Evolutionary conservation across 1,140 invertebrate species (phyloP).

Genomic region (Drosophila nebulosa): DNA sequence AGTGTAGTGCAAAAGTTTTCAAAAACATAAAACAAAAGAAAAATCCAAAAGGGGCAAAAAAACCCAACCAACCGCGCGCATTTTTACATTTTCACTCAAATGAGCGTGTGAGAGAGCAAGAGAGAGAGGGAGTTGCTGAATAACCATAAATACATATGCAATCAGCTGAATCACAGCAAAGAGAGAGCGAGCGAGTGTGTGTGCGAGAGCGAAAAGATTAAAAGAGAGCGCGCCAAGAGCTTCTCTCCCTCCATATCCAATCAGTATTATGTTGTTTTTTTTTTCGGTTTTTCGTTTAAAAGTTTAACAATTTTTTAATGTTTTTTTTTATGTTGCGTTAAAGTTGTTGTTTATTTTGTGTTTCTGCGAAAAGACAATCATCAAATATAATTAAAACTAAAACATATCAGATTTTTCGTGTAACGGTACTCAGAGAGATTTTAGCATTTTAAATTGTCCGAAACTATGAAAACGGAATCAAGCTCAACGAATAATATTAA

Average conservation of each 20-base stretch:
- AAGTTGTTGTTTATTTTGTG: not conserved
- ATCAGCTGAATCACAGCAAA: constrained; percentile 25
- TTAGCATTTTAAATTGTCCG: too few species aligned
- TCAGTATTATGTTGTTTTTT: constrained; percentile 42
- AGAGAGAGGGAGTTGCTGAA: constrained; percentile 38
- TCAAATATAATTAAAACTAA: not conserved
- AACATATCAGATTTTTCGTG: constrained; percentile 3
- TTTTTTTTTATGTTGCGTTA: not conserved
- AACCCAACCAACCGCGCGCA: constrained; percentile 53
- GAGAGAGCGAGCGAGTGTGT: constrained; percentile 3
- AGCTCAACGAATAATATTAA: constrained; percentile 43
- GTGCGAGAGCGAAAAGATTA: constrained; percentile 5
- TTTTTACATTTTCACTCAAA: constrained; percentile 66
- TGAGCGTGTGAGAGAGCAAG: constrained; percentile 25
- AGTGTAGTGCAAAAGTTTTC: constrained; percentile 18
- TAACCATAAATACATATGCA: constrained; percentile 22
- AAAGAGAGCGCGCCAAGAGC: constrained; percentile 31
- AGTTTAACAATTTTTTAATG: constrained; percentile 4
- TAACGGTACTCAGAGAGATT: constrained; percentile 21
- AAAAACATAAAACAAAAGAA: constrained; percentile 9
- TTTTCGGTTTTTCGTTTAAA: constrained; percentile 13
- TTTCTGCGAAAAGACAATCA: not conserved
- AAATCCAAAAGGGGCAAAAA: constrained; percentile 45
- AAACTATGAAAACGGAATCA: constrained; percentile 72
- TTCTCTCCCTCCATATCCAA: constrained; percentile 19